These are phyloP conservation scores for Uropetala carovei DNA, from an alignment of 2,888 invertebrate species.

Conservation along the genomic window DNA sequence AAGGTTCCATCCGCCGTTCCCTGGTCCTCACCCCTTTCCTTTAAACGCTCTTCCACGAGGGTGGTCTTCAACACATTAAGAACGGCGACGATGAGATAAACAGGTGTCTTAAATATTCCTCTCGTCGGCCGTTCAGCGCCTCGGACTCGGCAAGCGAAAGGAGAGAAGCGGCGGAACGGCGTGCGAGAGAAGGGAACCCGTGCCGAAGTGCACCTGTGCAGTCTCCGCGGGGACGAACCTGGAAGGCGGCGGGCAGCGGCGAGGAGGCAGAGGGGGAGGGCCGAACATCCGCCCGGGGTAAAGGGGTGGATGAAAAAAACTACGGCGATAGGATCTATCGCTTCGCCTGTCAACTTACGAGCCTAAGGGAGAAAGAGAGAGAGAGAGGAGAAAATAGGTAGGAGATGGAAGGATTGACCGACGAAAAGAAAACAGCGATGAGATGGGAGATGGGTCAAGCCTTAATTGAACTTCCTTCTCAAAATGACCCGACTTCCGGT, in stretches of 20 bases:
- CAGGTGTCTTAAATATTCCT: conserved; percentile 2
- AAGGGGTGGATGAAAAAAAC: too few relatives aligned
- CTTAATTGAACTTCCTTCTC: conserved; percentile 35
- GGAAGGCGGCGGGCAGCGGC: too few relatives aligned
- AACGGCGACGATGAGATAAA: conserved; percentile 22
- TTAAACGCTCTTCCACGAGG: not conserved
- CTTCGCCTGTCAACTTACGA: not conserved
- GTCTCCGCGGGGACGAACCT: not conserved
- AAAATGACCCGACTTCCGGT: conserved; percentile 21
- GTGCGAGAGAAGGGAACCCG: not conserved
- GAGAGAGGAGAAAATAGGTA: too few relatives aligned
- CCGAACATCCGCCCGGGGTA: not conserved
- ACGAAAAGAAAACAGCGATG: not conserved
- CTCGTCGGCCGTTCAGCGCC: not conserved
- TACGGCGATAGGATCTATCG: not conserved
- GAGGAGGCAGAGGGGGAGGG: too few relatives aligned
- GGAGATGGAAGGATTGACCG: not conserved
- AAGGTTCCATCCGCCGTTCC: not conserved
- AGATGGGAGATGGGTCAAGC: not conserved
- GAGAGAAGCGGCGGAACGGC: not conserved
- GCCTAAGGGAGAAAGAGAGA: too few relatives aligned
- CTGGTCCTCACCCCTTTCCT: too few relatives aligned
- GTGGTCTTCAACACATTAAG: conserved; percentile 35
- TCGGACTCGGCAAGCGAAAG: not conserved
- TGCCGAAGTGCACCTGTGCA: conserved; percentile 11